These are phyloP conservation scores for Malurus cyaneus DNA, from an alignment of 2,113 vertebrate genomes.

Conservation along the genomic window DNA sequence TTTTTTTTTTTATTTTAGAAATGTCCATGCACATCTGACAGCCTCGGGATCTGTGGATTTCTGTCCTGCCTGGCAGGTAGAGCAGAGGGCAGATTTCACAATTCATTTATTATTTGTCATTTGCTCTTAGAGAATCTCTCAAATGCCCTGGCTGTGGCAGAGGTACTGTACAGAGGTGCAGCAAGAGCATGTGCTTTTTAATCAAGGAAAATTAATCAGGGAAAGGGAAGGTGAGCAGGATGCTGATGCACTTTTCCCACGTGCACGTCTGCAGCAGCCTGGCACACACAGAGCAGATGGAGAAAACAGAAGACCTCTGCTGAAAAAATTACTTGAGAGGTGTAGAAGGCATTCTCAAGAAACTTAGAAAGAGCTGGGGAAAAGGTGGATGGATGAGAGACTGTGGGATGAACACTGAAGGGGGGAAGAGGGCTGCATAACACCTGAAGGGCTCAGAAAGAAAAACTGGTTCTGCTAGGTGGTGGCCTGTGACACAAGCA, in stretches of 20 bases:
- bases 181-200: neutral
- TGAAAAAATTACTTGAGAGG: neutral
- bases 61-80: neutral
- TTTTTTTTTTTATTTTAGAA: neutral
- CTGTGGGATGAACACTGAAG: neutral
- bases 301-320: neutral
- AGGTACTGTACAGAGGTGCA: neutral
- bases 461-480: neutral
- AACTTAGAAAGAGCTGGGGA: neutral
- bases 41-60: neutral
- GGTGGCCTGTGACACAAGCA: neutral
- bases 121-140: neutral
- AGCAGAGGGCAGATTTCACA: neutral
- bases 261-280: fast-evolving
- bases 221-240: neutral
- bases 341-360: neutral
- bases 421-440: neutral
- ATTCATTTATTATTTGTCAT: neutral
- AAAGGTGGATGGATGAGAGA: neutral
- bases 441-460: neutral
- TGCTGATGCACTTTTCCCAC: neutral
- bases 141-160: neutral
- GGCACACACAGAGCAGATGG: neutral
- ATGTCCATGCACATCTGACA: neutral
- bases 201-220: neutral